Conservation (phyloP, 2,113 vertebrate species). For the Hucho hucho region DNA sequence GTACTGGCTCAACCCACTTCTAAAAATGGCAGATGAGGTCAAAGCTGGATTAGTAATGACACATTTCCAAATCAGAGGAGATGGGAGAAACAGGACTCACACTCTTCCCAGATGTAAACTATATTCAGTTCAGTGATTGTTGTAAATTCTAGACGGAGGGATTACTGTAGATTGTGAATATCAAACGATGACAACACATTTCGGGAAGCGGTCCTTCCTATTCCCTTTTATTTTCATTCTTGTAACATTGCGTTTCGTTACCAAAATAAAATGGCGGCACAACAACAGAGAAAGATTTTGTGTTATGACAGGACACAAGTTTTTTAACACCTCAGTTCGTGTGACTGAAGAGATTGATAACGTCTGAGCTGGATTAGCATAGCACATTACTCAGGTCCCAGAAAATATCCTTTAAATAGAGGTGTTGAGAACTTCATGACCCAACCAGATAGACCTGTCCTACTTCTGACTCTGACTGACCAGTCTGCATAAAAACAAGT, state of each 20-base stretch:
- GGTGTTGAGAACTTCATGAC: background rate
- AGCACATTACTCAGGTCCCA: conserved; percentile 18
- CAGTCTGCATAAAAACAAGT: background rate
- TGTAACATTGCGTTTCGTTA: conserved; percentile 38
- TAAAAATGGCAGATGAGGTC: no score
- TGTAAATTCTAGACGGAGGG: background rate
- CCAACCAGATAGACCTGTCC: background rate
- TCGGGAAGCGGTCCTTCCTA: conserved; percentile 7
- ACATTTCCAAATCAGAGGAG: background rate
- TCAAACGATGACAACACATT: conserved; percentile 29
- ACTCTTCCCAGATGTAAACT: background rate
- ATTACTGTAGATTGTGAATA: conserved; percentile 6
- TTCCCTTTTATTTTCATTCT: conserved; percentile 28
- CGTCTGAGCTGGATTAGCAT: conserved; percentile 39
- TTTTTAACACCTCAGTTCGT: conserved; percentile 18
- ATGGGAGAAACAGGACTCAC: background rate
- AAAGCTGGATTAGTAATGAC: no score
- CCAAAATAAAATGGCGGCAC: conserved; percentile 40
- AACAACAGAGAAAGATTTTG: conserved; percentile 32
- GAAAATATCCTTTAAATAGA: conserved; percentile 20
- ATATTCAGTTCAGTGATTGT: background rate
- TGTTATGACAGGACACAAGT: conserved; percentile 38
- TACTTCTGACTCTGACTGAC: background rate
- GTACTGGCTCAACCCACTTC: no score
- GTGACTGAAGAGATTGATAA: conserved; percentile 49